Base-by-base conservation (phyloP, 2,113 vertebrate species). In the Eublepharis macularius region DNA sequence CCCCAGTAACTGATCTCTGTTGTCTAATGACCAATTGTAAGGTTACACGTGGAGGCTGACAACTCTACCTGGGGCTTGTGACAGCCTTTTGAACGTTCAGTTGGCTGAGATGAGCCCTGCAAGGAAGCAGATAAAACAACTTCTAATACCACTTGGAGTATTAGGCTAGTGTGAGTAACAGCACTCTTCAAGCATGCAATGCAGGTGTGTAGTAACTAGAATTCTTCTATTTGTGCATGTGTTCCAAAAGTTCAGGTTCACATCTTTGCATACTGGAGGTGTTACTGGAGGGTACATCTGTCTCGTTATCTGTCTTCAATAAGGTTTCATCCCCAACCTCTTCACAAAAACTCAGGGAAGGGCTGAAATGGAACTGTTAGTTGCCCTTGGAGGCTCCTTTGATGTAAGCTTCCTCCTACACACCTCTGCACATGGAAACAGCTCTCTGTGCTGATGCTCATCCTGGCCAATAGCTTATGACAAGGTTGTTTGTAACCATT, bases 81-180 rank as follows among this genome's bases (percentile, higher is more conserved):
- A 29, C 9, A 63, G 9, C 26, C 60, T 63, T 26, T 29, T 29
- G 60, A 29, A 29, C 60, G 10, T 63, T 63, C 60, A 63, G 8
- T 94, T 92, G 92, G 92, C 92, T 93, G 93, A 88, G 87, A 73
- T 90, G 90, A 45, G 92, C 89, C 70, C 1, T 24, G 1, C 0
- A 0, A 3, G 0, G 4, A 63, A 12, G 5, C 3, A 26, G 36
- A 5, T 57, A 36, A 39, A 57, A 39, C 39, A 60, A 2, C 49
- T 34, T 60, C 51, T 19, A 21, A 0, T 1, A 14, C 1, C 1
- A 11, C 12, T 54, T 0, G 0, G 0, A 0, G 1, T 32, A 5
- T n/a, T 4, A 6, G 26, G 1, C n/a, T 17, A 43, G 14, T 8
- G 17, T 47, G 78, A 80, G 41, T 2, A 9, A 8, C 29, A 21